phyloP scores from a whole-genome alignment of 2,113 vertebrate genomes.

The western clawed frog (Xenopus tropicalis) region UCB_Xtro_10.0 CM004445.2:70146001-70146500 shows the following conservation, averaged over 20 bases:
- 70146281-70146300: not conserved
- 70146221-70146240: constrained; percentile 42
- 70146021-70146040: no score
- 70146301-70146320: constrained; percentile 66
- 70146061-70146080: no score
- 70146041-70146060: no score
- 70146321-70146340: constrained; percentile 75
- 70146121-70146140: constrained; percentile 83
- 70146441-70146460: no score
- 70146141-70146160: constrained; percentile 82
- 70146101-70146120: constrained; percentile 68
- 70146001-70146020: no score
- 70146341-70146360: constrained; percentile 68
- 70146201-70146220: constrained; percentile 79
- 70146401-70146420: constrained; percentile 68
- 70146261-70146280: no score
- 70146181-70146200: constrained; percentile 75
- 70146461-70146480: no score
- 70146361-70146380: constrained; percentile 63
- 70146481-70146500: no score
- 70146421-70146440: not conserved
- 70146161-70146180: constrained; percentile 87
- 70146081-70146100: no score
- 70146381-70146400: constrained; percentile 66
- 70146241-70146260: no score